phyloP scores from a whole-genome alignment of 2,113 vertebrate species.

The Halcyon malimbica region DNA sequence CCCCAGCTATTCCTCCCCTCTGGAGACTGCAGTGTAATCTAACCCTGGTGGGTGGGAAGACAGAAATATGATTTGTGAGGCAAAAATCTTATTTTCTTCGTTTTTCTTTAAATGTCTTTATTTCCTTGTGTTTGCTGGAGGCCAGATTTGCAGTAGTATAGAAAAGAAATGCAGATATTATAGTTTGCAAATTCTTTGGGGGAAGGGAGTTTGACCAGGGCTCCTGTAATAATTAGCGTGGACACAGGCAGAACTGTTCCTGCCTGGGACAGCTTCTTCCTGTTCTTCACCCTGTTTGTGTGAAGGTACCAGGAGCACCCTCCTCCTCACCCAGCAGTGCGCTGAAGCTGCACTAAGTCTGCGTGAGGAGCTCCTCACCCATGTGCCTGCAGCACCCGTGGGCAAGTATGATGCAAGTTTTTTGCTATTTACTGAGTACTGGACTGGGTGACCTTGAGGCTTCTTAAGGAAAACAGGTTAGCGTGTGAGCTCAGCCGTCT shows the following conservation, averaged over 20 bases:
- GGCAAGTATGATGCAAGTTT: background rate
- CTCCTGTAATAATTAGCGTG: background rate
- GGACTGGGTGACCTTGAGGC: background rate
- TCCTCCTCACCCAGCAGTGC: background rate
- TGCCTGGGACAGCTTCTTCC: background rate
- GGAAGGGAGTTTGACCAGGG: background rate
- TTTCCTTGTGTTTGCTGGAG: background rate
- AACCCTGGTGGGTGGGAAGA: background rate
- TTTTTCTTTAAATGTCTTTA: background rate
- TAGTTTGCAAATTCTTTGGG: background rate
- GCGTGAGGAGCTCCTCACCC: background rate
- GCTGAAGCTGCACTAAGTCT: background rate
- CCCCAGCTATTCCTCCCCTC: background rate
- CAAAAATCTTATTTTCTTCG: background rate
- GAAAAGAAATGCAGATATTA: background rate
- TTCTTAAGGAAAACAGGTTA: background rate
- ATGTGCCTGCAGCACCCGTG: accelerated
- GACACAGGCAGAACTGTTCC: background rate
- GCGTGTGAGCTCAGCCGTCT: background rate
- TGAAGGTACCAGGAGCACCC: background rate
- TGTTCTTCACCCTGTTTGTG: background rate
- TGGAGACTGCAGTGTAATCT: background rate
- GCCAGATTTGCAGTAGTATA: background rate
- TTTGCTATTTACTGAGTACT: background rate
- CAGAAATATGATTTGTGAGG: background rate